Evolutionary conservation across 2,797 vertebrate genomes (phyloP).

Genomic region (Enteromius anoplus): DNA sequence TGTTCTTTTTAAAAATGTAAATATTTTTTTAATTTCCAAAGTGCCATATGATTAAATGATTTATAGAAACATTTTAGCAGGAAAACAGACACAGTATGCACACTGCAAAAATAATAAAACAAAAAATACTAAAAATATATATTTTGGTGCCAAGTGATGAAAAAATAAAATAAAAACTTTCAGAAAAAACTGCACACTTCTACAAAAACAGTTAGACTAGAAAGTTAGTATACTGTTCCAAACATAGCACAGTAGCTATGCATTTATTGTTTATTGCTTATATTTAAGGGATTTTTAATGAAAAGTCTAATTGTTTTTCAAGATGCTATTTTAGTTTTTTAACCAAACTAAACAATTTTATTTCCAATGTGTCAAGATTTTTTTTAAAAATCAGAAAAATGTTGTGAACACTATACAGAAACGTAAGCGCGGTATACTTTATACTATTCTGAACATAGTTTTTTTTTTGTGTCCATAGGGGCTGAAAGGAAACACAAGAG

Average conservation of each 20-base stretch:
- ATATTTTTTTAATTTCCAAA: not conserved
- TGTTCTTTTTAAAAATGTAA: not conserved
- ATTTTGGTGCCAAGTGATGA: not conserved
- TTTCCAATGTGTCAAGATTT: no score
- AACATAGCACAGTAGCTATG: not conserved
- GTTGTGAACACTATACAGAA: no score
- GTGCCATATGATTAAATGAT: not conserved
- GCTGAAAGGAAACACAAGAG: constrained; percentile 5
- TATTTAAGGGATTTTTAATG: not conserved
- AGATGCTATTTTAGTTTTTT: not conserved
- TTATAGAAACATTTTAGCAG: not conserved
- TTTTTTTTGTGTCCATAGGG: constrained; percentile 6
- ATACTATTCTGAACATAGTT: not conserved
- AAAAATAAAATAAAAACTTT: not conserved
- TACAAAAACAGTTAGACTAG: not conserved
- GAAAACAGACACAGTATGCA: not conserved
- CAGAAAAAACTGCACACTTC: not conserved
- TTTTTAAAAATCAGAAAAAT: no score
- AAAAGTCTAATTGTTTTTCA: not conserved
- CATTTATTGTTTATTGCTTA: not conserved
- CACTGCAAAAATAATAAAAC: not conserved
- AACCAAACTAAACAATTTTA: no score
- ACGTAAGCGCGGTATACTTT: not conserved
- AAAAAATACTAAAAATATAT: not conserved
- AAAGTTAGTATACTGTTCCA: not conserved